Evolutionary conservation across 2,113 vertebrate species (phyloP), one percentile per base, ranked within the genome.

Genomic region (Gavia stellata): DNA sequence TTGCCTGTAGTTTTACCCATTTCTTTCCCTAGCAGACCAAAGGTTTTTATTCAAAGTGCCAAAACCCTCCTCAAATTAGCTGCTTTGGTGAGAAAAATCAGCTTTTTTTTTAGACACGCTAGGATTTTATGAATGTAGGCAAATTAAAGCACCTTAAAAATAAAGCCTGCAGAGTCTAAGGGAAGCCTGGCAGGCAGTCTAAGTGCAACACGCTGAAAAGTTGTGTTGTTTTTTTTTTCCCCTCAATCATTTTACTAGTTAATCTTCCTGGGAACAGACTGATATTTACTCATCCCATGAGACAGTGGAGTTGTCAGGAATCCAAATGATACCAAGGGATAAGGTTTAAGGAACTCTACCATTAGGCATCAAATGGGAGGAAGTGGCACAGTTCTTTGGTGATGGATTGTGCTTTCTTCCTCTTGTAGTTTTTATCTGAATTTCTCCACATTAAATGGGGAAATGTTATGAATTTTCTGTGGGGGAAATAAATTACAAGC

Each of bases 191-290:
- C 85, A 49, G 47, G 78, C 85, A 93, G 83, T 70, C 53, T 77
- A 95, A 96, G 78, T 59, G 61, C 49, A 96, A 86, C 65, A 65
- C 31, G 38, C 77, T 94, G 88, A 92, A 96, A 96, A 96, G 89
- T 75, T 96, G 83, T 90, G 74, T 29, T 94, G 50, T 0, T 21
- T 2, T 23, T 63, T 71, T 47, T 49, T 44, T 25, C 8, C 19
- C 44, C 72, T 94, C 68, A 72, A 53, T 85, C 68, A 88, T 97
- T 97, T 96, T 84, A 92, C 87, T 86, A 86, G 95, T 94, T 97
- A 97, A 98, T 98, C 97, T 98, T 97, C 97, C 97, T 97, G 98
- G 97, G 98, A 98, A 98, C 96, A 95, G 89, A 77, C 84, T 97
- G 96, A 88, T 97, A 97, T 98, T 98, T 98, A 96, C 97, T 97